These are phyloP conservation scores for Rhamnusium bicolor DNA, from an alignment of 2,888 invertebrate species.

Conservation along the genomic window DNA sequence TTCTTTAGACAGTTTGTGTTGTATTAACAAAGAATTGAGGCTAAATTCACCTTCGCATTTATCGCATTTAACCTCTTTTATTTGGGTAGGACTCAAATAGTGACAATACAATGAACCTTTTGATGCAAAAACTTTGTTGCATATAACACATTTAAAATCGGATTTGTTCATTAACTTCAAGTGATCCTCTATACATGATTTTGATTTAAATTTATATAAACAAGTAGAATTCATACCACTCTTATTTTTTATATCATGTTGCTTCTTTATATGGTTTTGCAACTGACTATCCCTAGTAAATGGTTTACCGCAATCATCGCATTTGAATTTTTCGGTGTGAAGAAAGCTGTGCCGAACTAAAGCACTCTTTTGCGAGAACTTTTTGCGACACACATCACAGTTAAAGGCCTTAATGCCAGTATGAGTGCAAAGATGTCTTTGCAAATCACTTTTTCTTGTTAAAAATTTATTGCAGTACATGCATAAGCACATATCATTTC, in stretches of 20 bases:
- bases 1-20: not conserved
- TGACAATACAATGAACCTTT: not conserved
- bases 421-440: not conserved
- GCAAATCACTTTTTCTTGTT: not conserved
- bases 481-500: not conserved
- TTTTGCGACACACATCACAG: not conserved
- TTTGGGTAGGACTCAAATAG: not conserved
- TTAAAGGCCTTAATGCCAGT: not conserved
- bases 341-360: not conserved
- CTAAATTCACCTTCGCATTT: not conserved
- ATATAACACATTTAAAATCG: not conserved
- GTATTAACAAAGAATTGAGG: not conserved
- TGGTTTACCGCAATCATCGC: not conserved
- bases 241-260: not conserved
- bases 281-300: not conserved
- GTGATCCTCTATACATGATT: not conserved
- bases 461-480: not conserved
- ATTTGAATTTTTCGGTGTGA: not conserved
- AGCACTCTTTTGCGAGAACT: not conserved
- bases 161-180: not conserved
- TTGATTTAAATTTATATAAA: not conserved
- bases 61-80: not conserved
- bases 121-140: not conserved
- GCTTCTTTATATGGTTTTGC: not conserved
- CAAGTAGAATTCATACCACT: not conserved